These are phyloP conservation scores for Drosophila robusta DNA, from an alignment of 2,888 invertebrate genomes.

Conservation along the genomic window DNA sequence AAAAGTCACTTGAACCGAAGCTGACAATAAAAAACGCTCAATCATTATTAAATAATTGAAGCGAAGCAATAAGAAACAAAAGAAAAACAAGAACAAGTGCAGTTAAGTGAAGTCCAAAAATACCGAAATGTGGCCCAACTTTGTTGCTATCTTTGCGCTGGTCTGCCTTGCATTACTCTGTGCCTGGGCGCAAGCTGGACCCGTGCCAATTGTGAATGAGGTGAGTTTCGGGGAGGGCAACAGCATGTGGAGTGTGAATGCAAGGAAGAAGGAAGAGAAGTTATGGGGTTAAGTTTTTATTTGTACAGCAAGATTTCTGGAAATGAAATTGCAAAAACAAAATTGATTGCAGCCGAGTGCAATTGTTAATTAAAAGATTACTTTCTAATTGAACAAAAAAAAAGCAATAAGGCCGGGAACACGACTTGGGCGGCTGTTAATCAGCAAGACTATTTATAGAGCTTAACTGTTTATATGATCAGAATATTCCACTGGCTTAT, in stretches of 20 bases:
- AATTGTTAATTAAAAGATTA: slow-evolving; percentile 58
- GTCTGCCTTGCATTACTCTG: slow-evolving; percentile 64
- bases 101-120: slow-evolving; percentile 26
- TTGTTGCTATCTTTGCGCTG: slow-evolving; percentile 62
- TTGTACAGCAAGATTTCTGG: slow-evolving; percentile 38
- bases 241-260: slow-evolving; percentile 4
- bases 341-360: slow-evolving; percentile 34
- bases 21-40: slow-evolving; percentile 41
- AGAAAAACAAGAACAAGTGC: slow-evolving; percentile 36
- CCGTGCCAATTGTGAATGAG: slow-evolving; percentile 83
- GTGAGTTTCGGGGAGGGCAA: slow-evolving; percentile 65
- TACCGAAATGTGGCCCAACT: slow-evolving; percentile 74
- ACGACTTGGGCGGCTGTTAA: slow-evolving; percentile 64
- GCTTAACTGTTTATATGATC: slow-evolving; percentile 52
- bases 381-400: slow-evolving; percentile 52
- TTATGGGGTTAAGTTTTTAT: slow-evolving; percentile 11
- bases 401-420: slow-evolving; percentile 37
- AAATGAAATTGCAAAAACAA: background rate
- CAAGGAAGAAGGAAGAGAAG: slow-evolving; percentile 17
- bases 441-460: slow-evolving; percentile 58
- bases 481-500: slow-evolving; percentile 58
- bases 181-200: slow-evolving; percentile 77
- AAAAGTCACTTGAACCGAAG: slow-evolving; percentile 31
- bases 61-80: slow-evolving; percentile 12
- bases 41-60: slow-evolving; percentile 48